Conservation (phyloP, 2,888 invertebrate species). For the Meteorus colon region DNA sequence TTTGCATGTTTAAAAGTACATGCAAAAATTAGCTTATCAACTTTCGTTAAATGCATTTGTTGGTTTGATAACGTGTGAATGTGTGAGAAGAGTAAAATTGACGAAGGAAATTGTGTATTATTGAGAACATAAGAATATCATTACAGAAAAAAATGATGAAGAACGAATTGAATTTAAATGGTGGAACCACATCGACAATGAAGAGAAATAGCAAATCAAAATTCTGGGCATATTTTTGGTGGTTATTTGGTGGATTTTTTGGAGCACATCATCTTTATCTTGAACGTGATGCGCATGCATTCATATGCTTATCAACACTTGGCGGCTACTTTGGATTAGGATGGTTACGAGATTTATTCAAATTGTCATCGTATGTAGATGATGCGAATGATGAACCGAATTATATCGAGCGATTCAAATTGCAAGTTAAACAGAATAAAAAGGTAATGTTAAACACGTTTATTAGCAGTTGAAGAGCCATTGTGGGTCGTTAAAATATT, state of each 20-base stretch:
- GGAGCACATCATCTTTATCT: conserved; percentile 95
- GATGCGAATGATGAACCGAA: conserved; percentile 86
- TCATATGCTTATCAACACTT: conserved; percentile 90
- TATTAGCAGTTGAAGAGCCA: too few species aligned
- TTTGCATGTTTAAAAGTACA: background rate
- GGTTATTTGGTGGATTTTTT: conserved; percentile 91
- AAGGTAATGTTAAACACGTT: conserved; percentile 76
- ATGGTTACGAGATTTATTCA: conserved; percentile 89
- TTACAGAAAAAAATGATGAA: conserved; percentile 11
- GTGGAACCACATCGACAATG: background rate
- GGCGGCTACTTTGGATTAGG: conserved; percentile 91
- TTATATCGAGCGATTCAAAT: conserved; percentile 79
- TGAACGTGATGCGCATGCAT: conserved; percentile 90
- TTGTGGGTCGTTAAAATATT: background rate
- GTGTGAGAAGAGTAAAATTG: background rate
- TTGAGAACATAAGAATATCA: background rate
- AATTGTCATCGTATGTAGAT: conserved; percentile 88
- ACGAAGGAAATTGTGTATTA: conserved; percentile 16
- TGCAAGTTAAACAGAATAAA: conserved; percentile 77
- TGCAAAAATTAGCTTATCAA: background rate
- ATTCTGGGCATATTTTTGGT: conserved; percentile 85
- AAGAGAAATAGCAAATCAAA: conserved; percentile 70
- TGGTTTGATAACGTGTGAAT: background rate
- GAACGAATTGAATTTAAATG: conserved; percentile 10
- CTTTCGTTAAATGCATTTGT: background rate